Base-by-base conservation (phyloP, 2,113 vertebrate species). In the Cavia porcellus region DNA sequence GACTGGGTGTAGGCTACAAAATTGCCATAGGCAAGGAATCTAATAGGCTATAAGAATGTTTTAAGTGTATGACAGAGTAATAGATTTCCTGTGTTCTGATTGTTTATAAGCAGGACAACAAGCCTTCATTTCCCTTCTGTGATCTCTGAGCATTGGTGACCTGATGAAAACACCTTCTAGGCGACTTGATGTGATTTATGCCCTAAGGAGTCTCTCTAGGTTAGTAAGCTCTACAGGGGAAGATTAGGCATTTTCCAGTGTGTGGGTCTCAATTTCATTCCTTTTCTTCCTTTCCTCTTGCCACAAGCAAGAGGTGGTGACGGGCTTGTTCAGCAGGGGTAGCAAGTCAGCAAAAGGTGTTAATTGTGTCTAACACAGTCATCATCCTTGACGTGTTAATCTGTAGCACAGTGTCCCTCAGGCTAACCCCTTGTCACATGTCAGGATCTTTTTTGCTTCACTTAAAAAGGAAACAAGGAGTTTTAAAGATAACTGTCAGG, bases 361-460 rank as follows among this genome's bases (percentile, higher is more conserved):
- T 98, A 98, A 98, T 97, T 97, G 94, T 95, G 81, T 97, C 96
- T 98, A 97, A 98, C 96, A 97, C 96, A 97, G 89, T 72, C 75
- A 93, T 96, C 96, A 97, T 96, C 95, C 96, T 97, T 64, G 55
- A 19, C 80, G 94, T 74, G 61, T 38, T 94, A 87, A 95, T 97
- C 96, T 96, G 50, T 95, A 96, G 90, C 95, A 96, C 92, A 79
- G 79, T 35, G 75, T 93, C 92, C 96, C 61, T 94, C 95, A 92
- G 97, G 95, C 94, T 98, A 91, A 96, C 68, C 95, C 75, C 77
- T 96, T 95, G 96, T 96, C 96, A 97, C 45, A 61, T 64, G 74
- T 81, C 93, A 97, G 94, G 59, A 68, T 95, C 92, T 97, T 98
- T 96, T 96, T 97, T 66, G 92, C 68, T 88, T 97, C 90, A 94